A percentile compares a stretch with the other conserved stretches of the same genome.
Conservation (phyloP, 2,888 invertebrate genomes). For the Mythimna pallens region DNA sequence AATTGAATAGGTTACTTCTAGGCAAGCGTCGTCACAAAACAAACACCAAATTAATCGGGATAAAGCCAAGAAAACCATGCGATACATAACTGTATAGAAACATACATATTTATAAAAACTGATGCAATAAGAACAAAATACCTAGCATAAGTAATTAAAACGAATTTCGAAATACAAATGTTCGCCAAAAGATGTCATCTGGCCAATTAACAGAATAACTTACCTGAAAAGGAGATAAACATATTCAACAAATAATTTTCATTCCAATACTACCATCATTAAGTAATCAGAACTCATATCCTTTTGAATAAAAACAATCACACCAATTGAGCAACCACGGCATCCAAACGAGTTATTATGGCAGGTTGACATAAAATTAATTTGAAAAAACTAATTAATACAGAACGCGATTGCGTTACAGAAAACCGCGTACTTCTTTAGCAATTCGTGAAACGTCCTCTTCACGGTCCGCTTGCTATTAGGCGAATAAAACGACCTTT, state of each 20-base stretch:
- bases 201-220: not conserved
- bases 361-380: constrained; percentile 58
- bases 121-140: too few relatives aligned
- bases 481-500: constrained; percentile 50
- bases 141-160: not conserved
- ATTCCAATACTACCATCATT: constrained; percentile 21
- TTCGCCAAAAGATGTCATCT: not conserved
- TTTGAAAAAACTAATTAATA: constrained; percentile 51
- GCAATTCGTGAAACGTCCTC: constrained; percentile 60
- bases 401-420: constrained; percentile 57
- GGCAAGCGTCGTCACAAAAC: too few relatives aligned
- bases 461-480: constrained; percentile 60
- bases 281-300: constrained; percentile 14
- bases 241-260: constrained; percentile 19
- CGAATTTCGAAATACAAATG: not conserved
- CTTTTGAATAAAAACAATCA: constrained; percentile 33
- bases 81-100: too few relatives aligned
- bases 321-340: constrained; percentile 23
- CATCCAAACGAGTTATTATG: constrained; percentile 40
- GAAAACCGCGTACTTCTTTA: constrained; percentile 52
- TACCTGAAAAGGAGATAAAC: constrained; percentile 18
- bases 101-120: too few relatives aligned
- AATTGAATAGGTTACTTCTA: too few relatives aligned
- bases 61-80: not conserved
- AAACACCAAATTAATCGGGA: too few relatives aligned